Evolutionary conservation across 2,888 invertebrate genomes (phyloP).

Genomic region (Abscondita cerata): DNA sequence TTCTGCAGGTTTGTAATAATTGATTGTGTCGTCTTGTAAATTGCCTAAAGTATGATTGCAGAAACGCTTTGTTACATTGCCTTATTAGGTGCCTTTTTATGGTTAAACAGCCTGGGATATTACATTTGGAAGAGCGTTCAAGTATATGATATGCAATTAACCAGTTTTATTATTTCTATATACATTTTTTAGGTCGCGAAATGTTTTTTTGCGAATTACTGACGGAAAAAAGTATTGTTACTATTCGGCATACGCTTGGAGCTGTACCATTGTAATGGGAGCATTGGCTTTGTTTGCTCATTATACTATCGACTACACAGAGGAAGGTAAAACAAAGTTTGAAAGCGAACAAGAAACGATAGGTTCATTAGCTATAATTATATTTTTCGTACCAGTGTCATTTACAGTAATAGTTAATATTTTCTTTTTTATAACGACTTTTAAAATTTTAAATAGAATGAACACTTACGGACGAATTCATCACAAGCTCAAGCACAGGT

Average conservation of each 20-base stretch:
- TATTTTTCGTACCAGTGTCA: constrained; percentile 83
- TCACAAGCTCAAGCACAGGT: constrained; percentile 86
- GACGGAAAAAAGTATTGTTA: constrained; percentile 88
- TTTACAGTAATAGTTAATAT: constrained; percentile 80
- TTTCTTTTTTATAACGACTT: constrained; percentile 81
- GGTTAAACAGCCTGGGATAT: constrained; percentile 86
- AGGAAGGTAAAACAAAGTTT: constrained; percentile 61
- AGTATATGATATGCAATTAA: constrained; percentile 58
- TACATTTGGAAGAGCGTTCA: constrained; percentile 90
- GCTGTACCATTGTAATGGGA: constrained; percentile 73
- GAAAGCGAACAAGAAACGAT: constrained; percentile 75
- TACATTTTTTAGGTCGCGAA: constrained; percentile 68
- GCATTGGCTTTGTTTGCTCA: constrained; percentile 81
- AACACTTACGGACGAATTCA: constrained; percentile 86
- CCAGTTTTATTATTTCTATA: neutral
- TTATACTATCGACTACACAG: constrained; percentile 75
- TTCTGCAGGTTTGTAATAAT: constrained; percentile 69
- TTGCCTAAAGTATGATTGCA: constrained; percentile 54
- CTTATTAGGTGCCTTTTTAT: constrained; percentile 81
- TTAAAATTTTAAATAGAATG: constrained; percentile 79
- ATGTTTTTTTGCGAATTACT: constrained; percentile 83
- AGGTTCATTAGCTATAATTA: constrained; percentile 81
- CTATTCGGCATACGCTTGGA: constrained; percentile 84
- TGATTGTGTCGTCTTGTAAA: constrained; percentile 18
- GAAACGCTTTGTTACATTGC: constrained; percentile 80